These are phyloP conservation scores for Trichogramma dendrolimi DNA, from an alignment of 2,888 invertebrate genomes.

Conservation along the genomic window DNA sequence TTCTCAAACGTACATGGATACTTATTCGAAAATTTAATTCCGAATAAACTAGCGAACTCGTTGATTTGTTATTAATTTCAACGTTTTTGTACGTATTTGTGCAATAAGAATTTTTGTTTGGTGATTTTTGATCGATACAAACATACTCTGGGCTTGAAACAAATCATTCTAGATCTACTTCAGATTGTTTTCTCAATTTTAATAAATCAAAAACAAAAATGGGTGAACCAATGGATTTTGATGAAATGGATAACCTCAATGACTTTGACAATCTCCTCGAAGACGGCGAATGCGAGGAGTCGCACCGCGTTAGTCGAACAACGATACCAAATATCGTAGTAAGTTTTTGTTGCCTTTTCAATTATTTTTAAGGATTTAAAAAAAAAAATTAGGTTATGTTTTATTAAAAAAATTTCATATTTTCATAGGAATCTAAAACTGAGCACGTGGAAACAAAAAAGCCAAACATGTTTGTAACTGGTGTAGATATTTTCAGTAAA, in stretches of 20 bases:
- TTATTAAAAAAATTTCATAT: constrained; percentile 1
- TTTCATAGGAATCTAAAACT: constrained; percentile 30
- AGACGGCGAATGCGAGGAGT: constrained; percentile 28
- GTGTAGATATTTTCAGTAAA: constrained; percentile 54
- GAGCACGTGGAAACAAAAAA: constrained; percentile 2
- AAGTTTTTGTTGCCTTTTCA: neutral
- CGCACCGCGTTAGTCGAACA: constrained; percentile 16
- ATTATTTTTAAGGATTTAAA: neutral
- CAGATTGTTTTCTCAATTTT: neutral
- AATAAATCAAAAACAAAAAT: constrained; percentile 46
- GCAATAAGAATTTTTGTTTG: no score
- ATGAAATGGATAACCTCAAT: constrained; percentile 37
- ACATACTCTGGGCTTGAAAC: no score
- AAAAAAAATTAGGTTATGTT: neutral
- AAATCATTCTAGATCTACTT: no score
- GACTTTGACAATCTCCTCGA: constrained; percentile 34
- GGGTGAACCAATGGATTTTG: constrained; percentile 55
- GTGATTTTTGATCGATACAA: no score
- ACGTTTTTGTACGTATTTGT: no score
- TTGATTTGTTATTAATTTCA: no score
- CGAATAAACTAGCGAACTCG: no score
- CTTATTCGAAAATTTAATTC: no score
- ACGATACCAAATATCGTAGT: constrained; percentile 12
- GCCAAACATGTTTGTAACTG: constrained; percentile 50
- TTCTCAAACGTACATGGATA: no score